Evolutionary conservation across 2,888 invertebrate species (phyloP), one percentile per base, ranked within the genome.

Genomic region (Lottia scabra): DNA sequence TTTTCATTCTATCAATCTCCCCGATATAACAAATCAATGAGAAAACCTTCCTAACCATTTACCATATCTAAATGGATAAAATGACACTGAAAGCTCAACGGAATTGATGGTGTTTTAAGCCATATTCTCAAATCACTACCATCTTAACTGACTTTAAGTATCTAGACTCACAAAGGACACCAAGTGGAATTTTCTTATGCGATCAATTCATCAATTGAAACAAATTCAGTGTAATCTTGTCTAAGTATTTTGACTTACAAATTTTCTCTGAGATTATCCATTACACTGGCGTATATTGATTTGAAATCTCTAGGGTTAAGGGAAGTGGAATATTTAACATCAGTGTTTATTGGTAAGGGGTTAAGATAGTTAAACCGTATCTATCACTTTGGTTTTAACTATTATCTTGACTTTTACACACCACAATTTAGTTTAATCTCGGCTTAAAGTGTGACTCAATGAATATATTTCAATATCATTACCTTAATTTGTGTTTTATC

Each of bases 121-220:
- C 56, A 56, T 56, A 56, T 23, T 56, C 56, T 56, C 56, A 56
- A 56, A 56, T 56, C 56, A 23, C 56, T 23, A 23, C 19, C 56
- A 19, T 56, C 56, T 56, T 23, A 56, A 56, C 23, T 38, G 38
- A 56, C 19, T 19, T 56, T 56, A 56, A 56, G 56, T 56, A 56
- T 56, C 56, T 19, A 23, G 19, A 56, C 19, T 19, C 23, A 56
- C 56, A 56, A 56, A 56, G 56, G 56, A 23, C 56, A 23, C 23
- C 27, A 56, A 56, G 56, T 56, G 27, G 56, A 27, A 56, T 56
- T 68, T 68, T 68, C 68, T 38, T 38, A 27, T 23, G 12, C 38
- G 43, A 68, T 68, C 68, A 68, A 68, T 68, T 68, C 56, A 62
- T 68, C 68, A 68, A 68, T 68, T 68, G 68, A 68, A 68, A 68